Evolutionary conservation across 30 jellyfish, hydroid and myxozoan species (phyloP).

Genomic region (Aurelia sp.): DNA sequence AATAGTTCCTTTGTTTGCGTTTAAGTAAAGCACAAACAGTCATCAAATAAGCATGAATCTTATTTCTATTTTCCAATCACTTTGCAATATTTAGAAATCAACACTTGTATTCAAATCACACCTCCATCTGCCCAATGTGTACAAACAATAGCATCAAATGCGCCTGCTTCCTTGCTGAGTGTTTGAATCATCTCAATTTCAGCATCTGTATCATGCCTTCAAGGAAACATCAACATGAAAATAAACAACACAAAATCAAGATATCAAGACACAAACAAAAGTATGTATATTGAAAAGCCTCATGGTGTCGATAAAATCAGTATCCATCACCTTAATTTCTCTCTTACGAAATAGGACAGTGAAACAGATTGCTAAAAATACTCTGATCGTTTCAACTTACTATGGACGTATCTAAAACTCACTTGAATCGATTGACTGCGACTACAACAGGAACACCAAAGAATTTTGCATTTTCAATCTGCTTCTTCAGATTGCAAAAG

Average conservation of each 20-base stretch:
- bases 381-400: no score
- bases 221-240: not conserved
- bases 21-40: no score
- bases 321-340: no score
- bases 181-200: slow-evolving; percentile 69
- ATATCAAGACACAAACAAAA: not conserved
- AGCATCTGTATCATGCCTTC: slow-evolving; percentile 90
- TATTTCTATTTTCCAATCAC: no score
- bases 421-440: slow-evolving; percentile 87
- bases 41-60: no score
- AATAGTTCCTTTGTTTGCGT: no score
- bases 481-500: slow-evolving; percentile 86
- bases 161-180: slow-evolving; percentile 91
- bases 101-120: no score
- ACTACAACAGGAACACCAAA: slow-evolving; percentile 97
- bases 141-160: slow-evolving; percentile 88
- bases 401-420: not conserved
- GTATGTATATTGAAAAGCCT: no score
- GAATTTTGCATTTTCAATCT: slow-evolving; percentile 77
- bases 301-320: no score
- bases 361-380: no score
- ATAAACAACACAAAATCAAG: not conserved
- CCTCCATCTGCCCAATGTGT: slow-evolving; percentile 97
- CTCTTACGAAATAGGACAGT: no score
- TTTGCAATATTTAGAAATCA: no score